Evolutionary conservation across 2,888 invertebrate genomes (phyloP), one percentile per base, ranked within the genome.

Genomic region (Dynastes tityus): DNA sequence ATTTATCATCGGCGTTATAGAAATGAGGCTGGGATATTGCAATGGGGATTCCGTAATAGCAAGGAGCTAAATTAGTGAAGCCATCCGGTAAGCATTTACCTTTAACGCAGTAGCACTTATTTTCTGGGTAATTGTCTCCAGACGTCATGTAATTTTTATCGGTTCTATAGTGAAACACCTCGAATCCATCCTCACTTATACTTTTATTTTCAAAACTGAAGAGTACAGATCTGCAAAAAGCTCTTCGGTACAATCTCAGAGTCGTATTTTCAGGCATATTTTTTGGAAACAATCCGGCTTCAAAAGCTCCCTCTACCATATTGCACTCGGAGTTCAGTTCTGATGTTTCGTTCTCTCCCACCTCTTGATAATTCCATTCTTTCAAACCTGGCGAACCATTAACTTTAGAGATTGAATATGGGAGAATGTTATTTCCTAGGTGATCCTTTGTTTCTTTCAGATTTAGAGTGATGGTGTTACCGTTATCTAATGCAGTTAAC

Each of bases 151-250:
- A 92, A 74, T 91, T 86, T 0, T 92, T 91, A 0, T 91, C 88
- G 58, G 95, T 88, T 75, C 89, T 90, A 85, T 93, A 96, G 79
- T 90, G 88, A 80, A 91, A 90, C 0, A 91, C 93, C 11, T 91
- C 89, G 0, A 93, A 88, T 0, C 94, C 94, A 27, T 89, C 86
- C 0, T 89, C 84, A 6, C 86, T 86, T 1, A 86, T 80, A 0
- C 85, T 83, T 73, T 88, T 87, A 6, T 85, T 82, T 49, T 85
- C 83, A 81, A 89, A 93, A 0, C 85, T 86, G 63, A 93, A 87
- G 0, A 91, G 92, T 55, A 96, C 84, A 0, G 94, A 90, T 65
- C 96, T 91, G 87, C 97, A 97, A 84, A 97, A 93, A 0, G 95
- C 92, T 82, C 93, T 92, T 32, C 95, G 91, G 87, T 93, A 97